A percentile compares a stretch with the other conserved stretches of the same genome.
These are phyloP conservation scores for Leptosomus discolor DNA, from an alignment of 2,113 vertebrate genomes.

Conservation along the genomic window DNA sequence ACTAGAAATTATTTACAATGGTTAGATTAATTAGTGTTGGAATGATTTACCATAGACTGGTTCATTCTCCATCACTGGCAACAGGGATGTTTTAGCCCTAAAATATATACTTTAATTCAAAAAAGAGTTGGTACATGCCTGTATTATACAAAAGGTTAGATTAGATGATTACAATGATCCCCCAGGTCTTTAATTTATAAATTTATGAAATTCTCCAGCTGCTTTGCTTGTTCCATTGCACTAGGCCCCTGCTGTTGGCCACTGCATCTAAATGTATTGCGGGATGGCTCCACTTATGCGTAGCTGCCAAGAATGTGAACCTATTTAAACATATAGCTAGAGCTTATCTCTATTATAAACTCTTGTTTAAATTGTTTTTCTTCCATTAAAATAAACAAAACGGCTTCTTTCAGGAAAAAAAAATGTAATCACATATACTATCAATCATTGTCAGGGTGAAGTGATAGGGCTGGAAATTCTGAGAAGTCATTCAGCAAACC, in stretches of 20 bases:
- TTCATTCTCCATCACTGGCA: not conserved
- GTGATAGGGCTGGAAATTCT: not conserved
- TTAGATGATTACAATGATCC: not conserved
- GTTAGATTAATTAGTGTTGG: not conserved
- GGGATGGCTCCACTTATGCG: not conserved
- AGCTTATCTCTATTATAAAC: not conserved
- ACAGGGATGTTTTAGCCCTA: not conserved
- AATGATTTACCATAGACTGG: not conserved
- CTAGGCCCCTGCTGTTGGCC: not conserved
- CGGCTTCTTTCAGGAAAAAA: not conserved
- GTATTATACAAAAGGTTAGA: not conserved
- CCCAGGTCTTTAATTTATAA: not conserved
- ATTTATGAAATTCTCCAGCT: not conserved
- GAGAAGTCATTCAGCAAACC: not conserved
- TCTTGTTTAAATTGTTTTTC: not conserved
- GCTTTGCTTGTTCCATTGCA: not conserved
- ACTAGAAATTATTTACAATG: not conserved
- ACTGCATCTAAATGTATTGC: not conserved
- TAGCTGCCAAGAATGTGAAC: not conserved
- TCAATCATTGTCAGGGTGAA: not conserved
- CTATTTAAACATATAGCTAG: not conserved
- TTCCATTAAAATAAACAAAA: not conserved
- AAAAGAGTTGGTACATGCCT: not conserved
- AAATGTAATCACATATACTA: not conserved
- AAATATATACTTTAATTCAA: slow-evolving; percentile 15